Percentiles rank a stretch among this genome's conserved stretches.
Evolutionary conservation across 2,113 vertebrate species (phyloP).

Genomic region (Protomyctophum bolini): DNA sequence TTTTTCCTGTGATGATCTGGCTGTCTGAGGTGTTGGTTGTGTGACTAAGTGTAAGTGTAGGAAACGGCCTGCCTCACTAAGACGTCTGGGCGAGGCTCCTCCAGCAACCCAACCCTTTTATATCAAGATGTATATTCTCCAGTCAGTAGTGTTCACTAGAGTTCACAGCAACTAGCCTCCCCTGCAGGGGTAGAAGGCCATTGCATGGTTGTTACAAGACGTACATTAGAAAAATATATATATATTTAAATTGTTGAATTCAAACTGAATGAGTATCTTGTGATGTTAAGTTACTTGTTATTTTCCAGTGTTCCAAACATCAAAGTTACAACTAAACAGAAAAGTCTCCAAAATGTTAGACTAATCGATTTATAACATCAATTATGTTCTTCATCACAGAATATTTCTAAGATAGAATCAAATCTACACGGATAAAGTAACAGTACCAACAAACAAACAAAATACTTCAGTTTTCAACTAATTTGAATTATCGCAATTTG

Average conservation of each 20-base stretch:
- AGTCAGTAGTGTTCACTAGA: slow-evolving; percentile 13
- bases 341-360: too few species aligned
- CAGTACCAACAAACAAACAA: too few species aligned
- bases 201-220: slow-evolving; percentile 9
- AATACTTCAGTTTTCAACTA: too few species aligned
- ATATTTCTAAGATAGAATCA: too few species aligned
- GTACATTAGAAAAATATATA: neutral
- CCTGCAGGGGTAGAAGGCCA: slow-evolving; percentile 40
- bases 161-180: slow-evolving; percentile 36
- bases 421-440: too few species aligned
- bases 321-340: too few species aligned
- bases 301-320: too few species aligned
- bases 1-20: slow-evolving; percentile 29
- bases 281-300: too few species aligned
- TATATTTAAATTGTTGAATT: neutral
- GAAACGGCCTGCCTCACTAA: slow-evolving; percentile 49
- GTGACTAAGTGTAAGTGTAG: slow-evolving; percentile 55
- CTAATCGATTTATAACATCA: too few species aligned
- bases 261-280: too few species aligned
- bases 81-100: slow-evolving; percentile 65
- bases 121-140: slow-evolving; percentile 28
- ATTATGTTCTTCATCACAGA: too few species aligned
- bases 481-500: too few species aligned
- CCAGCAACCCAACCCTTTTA: slow-evolving; percentile 62
- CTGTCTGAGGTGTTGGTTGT: slow-evolving; percentile 35